phyloP scores from a whole-genome alignment of 2,888 invertebrate species.

The Pterostichus madidus region DNA sequence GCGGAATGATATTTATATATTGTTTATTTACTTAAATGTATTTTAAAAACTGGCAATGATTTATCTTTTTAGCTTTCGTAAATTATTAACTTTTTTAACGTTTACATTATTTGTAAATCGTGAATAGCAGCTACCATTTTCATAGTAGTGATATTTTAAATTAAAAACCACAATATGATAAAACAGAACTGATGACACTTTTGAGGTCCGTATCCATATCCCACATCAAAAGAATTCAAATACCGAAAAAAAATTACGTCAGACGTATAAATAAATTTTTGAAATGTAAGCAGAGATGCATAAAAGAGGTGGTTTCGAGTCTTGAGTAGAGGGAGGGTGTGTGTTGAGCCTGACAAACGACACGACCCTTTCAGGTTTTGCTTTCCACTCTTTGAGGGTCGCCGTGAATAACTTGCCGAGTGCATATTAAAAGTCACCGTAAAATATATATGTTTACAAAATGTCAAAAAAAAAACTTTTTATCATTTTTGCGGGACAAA shows the following conservation, averaged over 20 bases:
- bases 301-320: slow-evolving; percentile 15
- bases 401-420: slow-evolving; percentile 51
- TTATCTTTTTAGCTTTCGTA: too few species aligned
- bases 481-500: slow-evolving; percentile 55
- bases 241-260: background rate
- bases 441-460: slow-evolving; percentile 63
- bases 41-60: too few species aligned
- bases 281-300: slow-evolving; percentile 43
- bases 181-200: background rate
- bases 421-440: slow-evolving; percentile 61
- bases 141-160: too few species aligned
- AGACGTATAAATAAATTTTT: slow-evolving; percentile 31
- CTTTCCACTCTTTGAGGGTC: slow-evolving; percentile 39
- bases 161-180: background rate
- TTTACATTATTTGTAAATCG: too few species aligned
- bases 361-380: slow-evolving; percentile 41
- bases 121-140: too few species aligned
- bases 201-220: background rate
- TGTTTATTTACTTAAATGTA: too few species aligned
- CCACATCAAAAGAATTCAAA: background rate
- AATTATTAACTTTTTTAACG: too few species aligned
- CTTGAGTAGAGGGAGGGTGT: slow-evolving; percentile 1
- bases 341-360: slow-evolving; percentile 45
- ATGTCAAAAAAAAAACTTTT: slow-evolving; percentile 51
- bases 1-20: too few species aligned